Base-by-base conservation (phyloP, 2,113 vertebrate genomes). In the Struthidea cinerea region DNA sequence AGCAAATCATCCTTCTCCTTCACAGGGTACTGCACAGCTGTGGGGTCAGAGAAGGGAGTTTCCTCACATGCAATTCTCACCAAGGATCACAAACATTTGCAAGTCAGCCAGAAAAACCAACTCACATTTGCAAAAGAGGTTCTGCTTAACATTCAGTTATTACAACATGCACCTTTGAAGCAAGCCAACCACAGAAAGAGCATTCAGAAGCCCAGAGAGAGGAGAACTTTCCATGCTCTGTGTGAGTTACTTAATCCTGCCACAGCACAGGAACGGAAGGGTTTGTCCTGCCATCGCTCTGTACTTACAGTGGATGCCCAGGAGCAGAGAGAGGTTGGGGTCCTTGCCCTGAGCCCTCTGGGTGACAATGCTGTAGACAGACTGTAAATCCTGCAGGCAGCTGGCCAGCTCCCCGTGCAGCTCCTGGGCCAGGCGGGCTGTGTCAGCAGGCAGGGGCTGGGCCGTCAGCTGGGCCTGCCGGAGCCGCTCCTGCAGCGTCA, bases 271-370 rank as follows among this genome's bases (percentile, higher is more conserved):
- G n/a, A 65, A 53, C 4, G 1, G 1, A 83, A 92, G 52, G 44
- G 20, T 39, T 91, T 33, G 52, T 27, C 35, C 46, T 60, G 47
- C 47, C 37, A 7, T 11, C 6, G 1, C 59, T 50, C 53, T 0
- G 41, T 53, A 98, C 99, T 99, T 95, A 99, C 99, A 98, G 64
- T 97, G 98, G 97, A 99, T 99, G 37, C 99, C 99, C 11, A 99
- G 98, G 92, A 99, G 98, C 97, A 99, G 97, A 35, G 99, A 99
- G 73, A 99, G 98, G 97, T 99, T 99, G 93, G 99, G 99, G 94
- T 99, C 98, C 32, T 98, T 98, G 55, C 99, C 99, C 96, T 99
- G 99, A 26, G 99, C 98, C 76, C 98, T 98, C 94, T 99, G 99
- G 41, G 98, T 99, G 93, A 99, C 98, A 18, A 99, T 98, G 96